Percentiles rank a stretch among this genome's conserved stretches.
Conservation (phyloP, 2,797 vertebrate species). For the Cirrhinus mrigala region DNA sequence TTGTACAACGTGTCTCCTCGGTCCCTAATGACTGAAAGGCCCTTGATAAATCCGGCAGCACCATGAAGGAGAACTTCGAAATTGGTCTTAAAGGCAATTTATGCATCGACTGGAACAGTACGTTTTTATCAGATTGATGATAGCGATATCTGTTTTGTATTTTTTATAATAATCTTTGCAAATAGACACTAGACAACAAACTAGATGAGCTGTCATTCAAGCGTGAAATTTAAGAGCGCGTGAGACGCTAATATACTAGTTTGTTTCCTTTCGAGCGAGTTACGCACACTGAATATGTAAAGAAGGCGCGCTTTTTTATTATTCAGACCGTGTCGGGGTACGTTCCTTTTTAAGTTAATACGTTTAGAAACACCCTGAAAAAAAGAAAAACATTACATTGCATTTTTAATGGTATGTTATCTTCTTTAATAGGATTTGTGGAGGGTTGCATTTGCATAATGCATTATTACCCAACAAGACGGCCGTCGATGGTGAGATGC, state of each 20-base stretch:
- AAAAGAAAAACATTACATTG: conserved; percentile 31
- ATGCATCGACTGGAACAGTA: conserved; percentile 2
- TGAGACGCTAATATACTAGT: background rate
- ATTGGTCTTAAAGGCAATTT: conserved; percentile 22
- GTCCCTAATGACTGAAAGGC: conserved; percentile 21
- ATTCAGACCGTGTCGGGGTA: background rate
- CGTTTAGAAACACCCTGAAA: background rate
- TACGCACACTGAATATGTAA: background rate
- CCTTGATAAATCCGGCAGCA: conserved; percentile 18
- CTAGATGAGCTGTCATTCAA: conserved; percentile 21
- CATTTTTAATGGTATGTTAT: conserved; percentile 45
- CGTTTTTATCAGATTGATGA: conserved; percentile 26
- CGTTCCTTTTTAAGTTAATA: conserved; percentile 36
- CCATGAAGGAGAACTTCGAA: conserved; percentile 11
- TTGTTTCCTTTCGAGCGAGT: conserved; percentile 4
- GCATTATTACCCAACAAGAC: conserved; percentile 57
- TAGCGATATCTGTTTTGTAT: background rate
- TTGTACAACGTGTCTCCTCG: background rate
- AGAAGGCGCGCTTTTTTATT: background rate
- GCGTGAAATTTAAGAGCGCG: background rate
- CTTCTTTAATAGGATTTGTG: conserved; percentile 55
- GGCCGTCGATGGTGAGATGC: conserved; percentile 49
- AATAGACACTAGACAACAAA: conserved; percentile 29
- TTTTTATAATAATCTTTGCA: conserved; percentile 29
- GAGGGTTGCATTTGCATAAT: conserved; percentile 46